Conservation (phyloP, 64 coral and sea anemone genomes). For the Stichodactyla helianthus region DNA sequence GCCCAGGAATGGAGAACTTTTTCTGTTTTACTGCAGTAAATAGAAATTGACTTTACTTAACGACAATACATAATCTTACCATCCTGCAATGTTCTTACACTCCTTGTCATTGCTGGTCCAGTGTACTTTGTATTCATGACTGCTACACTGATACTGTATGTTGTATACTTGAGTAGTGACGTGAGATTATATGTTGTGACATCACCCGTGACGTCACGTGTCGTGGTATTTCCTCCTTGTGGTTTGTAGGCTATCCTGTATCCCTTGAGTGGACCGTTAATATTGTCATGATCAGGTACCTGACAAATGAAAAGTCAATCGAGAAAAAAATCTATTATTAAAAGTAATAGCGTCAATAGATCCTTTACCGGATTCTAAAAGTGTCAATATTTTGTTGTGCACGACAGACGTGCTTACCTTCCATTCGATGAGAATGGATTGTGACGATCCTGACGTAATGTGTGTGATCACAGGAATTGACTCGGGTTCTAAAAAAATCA, state of each 20-base stretch:
- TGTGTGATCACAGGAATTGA: not conserved
- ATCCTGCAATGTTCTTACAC: too few relatives aligned
- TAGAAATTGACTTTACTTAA: too few relatives aligned
- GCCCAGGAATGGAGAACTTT: too few relatives aligned
- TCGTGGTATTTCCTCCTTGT: not conserved
- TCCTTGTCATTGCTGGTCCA: not conserved
- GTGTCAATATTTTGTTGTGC: not conserved
- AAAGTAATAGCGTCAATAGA: too few relatives aligned
- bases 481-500: not conserved
- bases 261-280: not conserved
- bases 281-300: not conserved
- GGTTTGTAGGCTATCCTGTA: not conserved
- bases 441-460: not conserved
- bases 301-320: not conserved
- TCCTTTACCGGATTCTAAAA: too few relatives aligned
- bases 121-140: not conserved
- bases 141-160: not conserved
- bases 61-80: too few relatives aligned
- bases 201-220: not conserved
- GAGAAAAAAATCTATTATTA: too few relatives aligned
- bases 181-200: not conserved
- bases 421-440: not conserved
- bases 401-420: not conserved
- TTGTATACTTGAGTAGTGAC: not conserved
- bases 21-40: too few relatives aligned